Evolutionary conservation across 2,797 vertebrate species (phyloP).

Genomic region (Lophotriccus pileatus): DNA sequence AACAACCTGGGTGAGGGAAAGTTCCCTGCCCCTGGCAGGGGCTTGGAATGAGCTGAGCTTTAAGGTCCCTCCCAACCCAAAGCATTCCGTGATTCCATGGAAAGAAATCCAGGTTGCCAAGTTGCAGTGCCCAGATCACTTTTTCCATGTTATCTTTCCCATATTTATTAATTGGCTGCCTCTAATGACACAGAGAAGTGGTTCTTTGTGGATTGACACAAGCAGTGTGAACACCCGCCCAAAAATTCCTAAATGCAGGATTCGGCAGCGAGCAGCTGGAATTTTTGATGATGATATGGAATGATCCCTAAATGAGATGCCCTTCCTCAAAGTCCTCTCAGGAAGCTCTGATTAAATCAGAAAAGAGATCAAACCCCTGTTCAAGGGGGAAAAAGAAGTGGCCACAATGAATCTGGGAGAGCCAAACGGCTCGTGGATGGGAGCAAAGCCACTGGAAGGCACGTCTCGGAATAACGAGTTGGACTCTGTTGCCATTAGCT

Average conservation of each 20-base stretch:
- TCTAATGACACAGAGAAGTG: not conserved
- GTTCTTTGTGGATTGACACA: not conserved
- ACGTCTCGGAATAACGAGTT: not conserved
- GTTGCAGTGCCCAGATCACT: not conserved
- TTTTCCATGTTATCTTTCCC: not conserved
- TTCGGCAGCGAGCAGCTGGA: not conserved
- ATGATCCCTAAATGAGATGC: not conserved
- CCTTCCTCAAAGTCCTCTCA: not conserved
- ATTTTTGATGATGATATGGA: not conserved
- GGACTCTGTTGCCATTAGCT: not conserved
- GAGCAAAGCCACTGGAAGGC: not conserved
- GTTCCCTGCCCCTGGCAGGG: not conserved
- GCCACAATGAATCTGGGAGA: not conserved
- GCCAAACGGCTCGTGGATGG: not conserved
- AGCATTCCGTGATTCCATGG: fast-evolving
- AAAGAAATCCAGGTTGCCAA: not conserved
- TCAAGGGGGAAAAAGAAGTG: not conserved
- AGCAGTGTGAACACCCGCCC: not conserved
- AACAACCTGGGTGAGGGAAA: not conserved
- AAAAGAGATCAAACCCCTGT: not conserved
- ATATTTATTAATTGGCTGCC: not conserved
- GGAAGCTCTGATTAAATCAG: not conserved
- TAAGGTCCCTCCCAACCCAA: not conserved
- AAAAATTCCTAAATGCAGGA: not conserved
- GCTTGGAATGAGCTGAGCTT: too few relatives aligned